Conservation (phyloP, 2,888 invertebrate genomes). For the Limulus polyphemus region DNA sequence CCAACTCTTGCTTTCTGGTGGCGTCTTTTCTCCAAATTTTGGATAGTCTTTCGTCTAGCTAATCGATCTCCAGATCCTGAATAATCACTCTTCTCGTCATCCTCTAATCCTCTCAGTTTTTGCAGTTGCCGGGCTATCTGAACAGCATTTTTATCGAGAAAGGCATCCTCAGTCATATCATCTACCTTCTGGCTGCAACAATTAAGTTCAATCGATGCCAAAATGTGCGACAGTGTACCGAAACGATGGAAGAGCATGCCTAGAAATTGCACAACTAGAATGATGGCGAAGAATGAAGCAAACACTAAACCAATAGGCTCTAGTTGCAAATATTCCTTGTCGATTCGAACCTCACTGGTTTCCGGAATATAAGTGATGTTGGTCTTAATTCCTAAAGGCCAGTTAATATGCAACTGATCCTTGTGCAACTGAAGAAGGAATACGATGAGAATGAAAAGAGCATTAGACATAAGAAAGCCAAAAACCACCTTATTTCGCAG, state of each 20-base stretch:
- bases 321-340: conserved; percentile 81
- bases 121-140: conserved; percentile 86
- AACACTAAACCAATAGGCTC: conserved; percentile 96
- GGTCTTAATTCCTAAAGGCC: conserved; percentile 89
- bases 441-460: conserved; percentile 95
- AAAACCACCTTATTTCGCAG: conserved; percentile 89
- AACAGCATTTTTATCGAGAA: conserved; percentile 82
- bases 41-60: conserved; percentile 63
- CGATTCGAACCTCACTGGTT: conserved; percentile 82
- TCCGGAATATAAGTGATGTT: conserved; percentile 84
- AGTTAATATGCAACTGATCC: conserved; percentile 88
- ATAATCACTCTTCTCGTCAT: conserved; percentile 48
- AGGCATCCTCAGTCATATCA: conserved; percentile 72
- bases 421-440: conserved; percentile 97
- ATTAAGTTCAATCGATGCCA: conserved; percentile 85
- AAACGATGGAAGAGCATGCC: conserved; percentile 99
- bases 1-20: conserved; percentile 71
- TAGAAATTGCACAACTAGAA: conserved; percentile 87
- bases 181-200: conserved; percentile 72
- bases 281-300: conserved; percentile 92
- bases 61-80: conserved; percentile 51
- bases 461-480: conserved; percentile 97
- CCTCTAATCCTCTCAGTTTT: conserved; percentile 30
- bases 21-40: conserved; percentile 79
- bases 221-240: conserved; percentile 89